A percentile compares a stretch with the other conserved stretches of the same genome.
phyloP scores from a whole-genome alignment of 2,797 vertebrate species.

The Oreochromis mossambicus region DNA sequence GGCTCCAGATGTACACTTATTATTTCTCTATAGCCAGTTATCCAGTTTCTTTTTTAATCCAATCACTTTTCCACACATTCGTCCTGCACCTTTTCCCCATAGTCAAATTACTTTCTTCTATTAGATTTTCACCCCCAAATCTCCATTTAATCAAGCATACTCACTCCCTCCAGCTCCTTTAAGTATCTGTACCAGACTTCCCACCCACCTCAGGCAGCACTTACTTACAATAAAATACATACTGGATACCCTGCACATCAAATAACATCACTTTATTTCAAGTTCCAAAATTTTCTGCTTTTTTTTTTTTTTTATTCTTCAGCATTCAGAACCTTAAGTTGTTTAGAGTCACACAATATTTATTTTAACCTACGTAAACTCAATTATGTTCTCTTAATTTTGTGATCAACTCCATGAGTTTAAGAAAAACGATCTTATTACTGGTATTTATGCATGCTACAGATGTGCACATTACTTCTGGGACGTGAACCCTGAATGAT shows the following conservation, averaged over 20 bases:
- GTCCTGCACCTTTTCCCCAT: neutral
- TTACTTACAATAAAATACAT: neutral
- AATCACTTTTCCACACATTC: neutral
- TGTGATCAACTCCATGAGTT: neutral
- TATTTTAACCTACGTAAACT: neutral
- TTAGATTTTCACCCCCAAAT: neutral
- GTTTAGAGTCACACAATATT: neutral
- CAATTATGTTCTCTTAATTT: neutral
- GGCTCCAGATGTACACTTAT: neutral
- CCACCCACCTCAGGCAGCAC: neutral
- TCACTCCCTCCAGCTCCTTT: neutral
- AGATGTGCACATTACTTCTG: neutral
- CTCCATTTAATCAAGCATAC: neutral
- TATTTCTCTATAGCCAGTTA: neutral
- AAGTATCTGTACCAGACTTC: neutral
- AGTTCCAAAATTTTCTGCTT: neutral
- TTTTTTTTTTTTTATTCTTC: neutral
- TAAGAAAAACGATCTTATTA: neutral
- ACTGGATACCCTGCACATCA: neutral
- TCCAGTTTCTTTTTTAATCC: neutral
- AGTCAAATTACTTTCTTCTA: neutral
- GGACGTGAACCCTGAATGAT: neutral
- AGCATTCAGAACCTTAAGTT: neutral
- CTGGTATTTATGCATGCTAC: neutral
- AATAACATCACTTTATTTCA: neutral